Base-by-base conservation (phyloP, 2,113 vertebrate species). In the Acanthochromis polyacanthus region DNA sequence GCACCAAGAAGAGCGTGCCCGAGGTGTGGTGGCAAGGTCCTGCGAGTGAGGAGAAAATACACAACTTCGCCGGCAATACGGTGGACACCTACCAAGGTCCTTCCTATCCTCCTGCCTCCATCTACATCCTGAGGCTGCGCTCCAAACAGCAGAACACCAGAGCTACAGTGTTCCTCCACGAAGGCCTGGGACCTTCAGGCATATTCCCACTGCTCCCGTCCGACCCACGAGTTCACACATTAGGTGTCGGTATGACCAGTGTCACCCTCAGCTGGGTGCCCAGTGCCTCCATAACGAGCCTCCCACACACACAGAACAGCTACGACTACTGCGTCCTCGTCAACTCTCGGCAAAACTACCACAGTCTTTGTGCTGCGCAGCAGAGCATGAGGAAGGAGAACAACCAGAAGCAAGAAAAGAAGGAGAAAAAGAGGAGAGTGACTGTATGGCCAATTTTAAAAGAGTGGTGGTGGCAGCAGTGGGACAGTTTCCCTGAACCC, bases 181-280 rank as follows among this genome's bases (percentile, higher is more conserved):
- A 94, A 11, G 95, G 96, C 60, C 84, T 69, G 0, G 90, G 90
- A 0, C 86, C 91, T 0, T 93, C 91, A 0, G 94, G 93, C 7
- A 82, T 91, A 43, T 96, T 96, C n/a, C 97, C 96, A 2, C 90
- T 95, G 25, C 92, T 98, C 1, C 96, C 97, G 0, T 38, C 36
- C 10, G 96, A 98, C 79, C 93, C 94, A 2, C 93, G 82, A 20
- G 93, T 97, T 32, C 95, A 96, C 48, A 92, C 95, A 0, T 48
- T 95, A 0, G 93, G 95, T 2, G 71, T 96, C 0, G 95, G 96
- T 20, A 96, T 95, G 76, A 96, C 95, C n/a, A 96, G 96, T 0
- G 96, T 96, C 77, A 96, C 95, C 30, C 93, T 98, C 59, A 93
- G 94, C 78, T 98, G 96, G 96, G 93, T 91, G 61, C 94, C 95